Conservation (phyloP, 1,140 invertebrate genomes). For the Drosophila punjabiensis region DNA sequence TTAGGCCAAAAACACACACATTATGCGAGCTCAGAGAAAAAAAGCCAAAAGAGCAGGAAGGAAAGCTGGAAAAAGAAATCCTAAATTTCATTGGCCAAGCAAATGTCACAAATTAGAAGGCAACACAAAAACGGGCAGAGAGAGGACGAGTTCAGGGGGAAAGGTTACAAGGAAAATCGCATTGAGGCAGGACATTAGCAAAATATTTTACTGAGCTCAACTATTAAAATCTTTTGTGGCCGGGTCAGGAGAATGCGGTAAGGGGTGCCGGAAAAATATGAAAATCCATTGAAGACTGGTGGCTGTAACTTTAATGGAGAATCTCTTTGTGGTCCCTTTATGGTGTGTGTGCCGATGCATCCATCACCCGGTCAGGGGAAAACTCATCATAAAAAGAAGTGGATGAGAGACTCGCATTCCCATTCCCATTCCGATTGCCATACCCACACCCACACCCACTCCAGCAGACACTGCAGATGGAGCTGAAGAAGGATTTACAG, state of each 20-base stretch:
- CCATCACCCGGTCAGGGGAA: slow-evolving; percentile 5
- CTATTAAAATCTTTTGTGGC: slow-evolving; percentile 13
- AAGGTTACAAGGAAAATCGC: background rate
- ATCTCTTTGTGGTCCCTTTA: slow-evolving; percentile 46
- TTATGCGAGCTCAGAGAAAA: slow-evolving; percentile 22
- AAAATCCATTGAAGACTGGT: slow-evolving; percentile 2
- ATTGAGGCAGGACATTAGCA: slow-evolving; percentile 40
- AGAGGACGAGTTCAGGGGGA: too few relatives aligned
- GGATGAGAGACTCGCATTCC: background rate
- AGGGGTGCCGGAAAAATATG: slow-evolving; percentile 3
- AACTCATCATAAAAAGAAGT: slow-evolving; percentile 7
- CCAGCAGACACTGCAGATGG: slow-evolving; percentile 25
- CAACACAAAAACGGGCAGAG: slow-evolving; percentile 11
- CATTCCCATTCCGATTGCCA: background rate
- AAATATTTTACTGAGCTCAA: background rate
- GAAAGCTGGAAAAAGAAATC: slow-evolving; percentile 32
- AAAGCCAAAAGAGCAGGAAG: slow-evolving; percentile 22
- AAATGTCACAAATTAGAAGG: slow-evolving; percentile 56
- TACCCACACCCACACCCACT: background rate
- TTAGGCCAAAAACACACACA: slow-evolving; percentile 36
- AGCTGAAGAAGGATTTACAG: slow-evolving; percentile 50
- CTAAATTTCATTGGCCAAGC: slow-evolving; percentile 69
- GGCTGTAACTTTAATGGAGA: slow-evolving; percentile 49
- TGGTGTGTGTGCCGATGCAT: slow-evolving; percentile 20
- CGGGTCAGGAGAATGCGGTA: background rate